These are phyloP conservation scores for Todiramphus chloris DNA, from an alignment of 2,113 vertebrate species.

Conservation along the genomic window DNA sequence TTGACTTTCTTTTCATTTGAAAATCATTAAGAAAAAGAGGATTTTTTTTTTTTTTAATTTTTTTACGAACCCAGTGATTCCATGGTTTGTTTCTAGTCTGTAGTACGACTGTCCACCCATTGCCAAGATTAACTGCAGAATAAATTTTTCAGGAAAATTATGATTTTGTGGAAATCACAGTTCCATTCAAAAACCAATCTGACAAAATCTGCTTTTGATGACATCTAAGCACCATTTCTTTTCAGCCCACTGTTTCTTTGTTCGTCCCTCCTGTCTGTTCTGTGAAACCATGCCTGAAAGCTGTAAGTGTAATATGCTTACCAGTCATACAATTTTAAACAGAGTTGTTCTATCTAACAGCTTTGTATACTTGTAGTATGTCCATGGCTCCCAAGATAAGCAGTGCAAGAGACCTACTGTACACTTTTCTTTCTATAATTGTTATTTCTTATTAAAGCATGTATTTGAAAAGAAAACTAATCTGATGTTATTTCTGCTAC, in stretches of 20 bases:
- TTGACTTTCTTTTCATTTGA: neutral
- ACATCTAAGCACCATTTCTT: neutral
- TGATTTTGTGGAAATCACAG: neutral
- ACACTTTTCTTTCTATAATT: neutral
- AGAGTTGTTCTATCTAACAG: conserved; percentile 29
- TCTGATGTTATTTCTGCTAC: neutral
- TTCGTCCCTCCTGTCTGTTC: neutral
- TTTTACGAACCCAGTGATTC: neutral
- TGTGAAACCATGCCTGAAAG: conserved; percentile 46
- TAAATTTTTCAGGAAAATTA: neutral
- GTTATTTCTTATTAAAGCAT: neutral
- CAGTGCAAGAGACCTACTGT: neutral
- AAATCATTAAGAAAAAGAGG: neutral
- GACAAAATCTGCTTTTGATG: neutral
- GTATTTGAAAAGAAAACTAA: neutral
- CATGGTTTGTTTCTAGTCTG: neutral
- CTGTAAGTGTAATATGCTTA: conserved; percentile 11
- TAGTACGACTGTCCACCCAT: accelerated
- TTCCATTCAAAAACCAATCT: neutral
- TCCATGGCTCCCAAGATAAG: neutral
- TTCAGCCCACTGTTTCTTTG: neutral
- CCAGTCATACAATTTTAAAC: conserved; percentile 46
- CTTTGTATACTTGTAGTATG: neutral
- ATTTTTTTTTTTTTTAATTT: neutral
- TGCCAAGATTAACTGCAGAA: neutral